Conservation (phyloP, 2,888 invertebrate genomes). For the Sisyra nigra region DNA sequence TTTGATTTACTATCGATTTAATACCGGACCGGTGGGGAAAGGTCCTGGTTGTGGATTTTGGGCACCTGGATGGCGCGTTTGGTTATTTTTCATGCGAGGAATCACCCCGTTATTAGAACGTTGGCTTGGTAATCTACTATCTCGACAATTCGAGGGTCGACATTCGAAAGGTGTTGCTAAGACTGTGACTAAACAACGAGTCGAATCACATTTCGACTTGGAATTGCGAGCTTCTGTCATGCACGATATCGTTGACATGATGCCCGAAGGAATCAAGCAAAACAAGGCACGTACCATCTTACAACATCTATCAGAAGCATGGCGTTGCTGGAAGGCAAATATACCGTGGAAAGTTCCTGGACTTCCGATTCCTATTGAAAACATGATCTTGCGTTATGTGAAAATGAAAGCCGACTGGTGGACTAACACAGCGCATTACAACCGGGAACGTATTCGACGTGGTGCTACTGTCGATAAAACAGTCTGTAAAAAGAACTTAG, state of each 20-base stretch:
- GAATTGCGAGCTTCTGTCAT: conserved; percentile 93
- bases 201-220: conserved; percentile 98
- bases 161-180: conserved; percentile 99
- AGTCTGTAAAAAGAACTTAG: conserved; percentile 99
- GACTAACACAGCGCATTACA: conserved; percentile 99
- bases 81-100: conserved; percentile 99
- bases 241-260: conserved; percentile 99
- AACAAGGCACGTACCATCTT: conserved; percentile 98
- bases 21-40: conserved; percentile 96
- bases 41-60: conserved; percentile 98
- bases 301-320: conserved; percentile 97
- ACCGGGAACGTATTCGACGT: conserved; percentile 92
- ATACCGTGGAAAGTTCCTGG: conserved; percentile 99
- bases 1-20: conserved; percentile 96
- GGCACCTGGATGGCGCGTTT: conserved; percentile 99
- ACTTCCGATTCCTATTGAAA: conserved; percentile 96
- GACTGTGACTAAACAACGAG: conserved; percentile 98
- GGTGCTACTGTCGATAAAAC: conserved; percentile 99
- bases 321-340: conserved; percentile 99
- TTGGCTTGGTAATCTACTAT: conserved; percentile 97
- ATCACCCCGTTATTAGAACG: conserved; percentile 95
- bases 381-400: conserved; percentile 98
- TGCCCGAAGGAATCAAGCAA: conserved; percentile 99
- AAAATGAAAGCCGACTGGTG: conserved; percentile 99
- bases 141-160: conserved; percentile 96